phyloP scores from a whole-genome alignment of 2,888 invertebrate genomes.

The Helicoverpa assulta region DNA sequence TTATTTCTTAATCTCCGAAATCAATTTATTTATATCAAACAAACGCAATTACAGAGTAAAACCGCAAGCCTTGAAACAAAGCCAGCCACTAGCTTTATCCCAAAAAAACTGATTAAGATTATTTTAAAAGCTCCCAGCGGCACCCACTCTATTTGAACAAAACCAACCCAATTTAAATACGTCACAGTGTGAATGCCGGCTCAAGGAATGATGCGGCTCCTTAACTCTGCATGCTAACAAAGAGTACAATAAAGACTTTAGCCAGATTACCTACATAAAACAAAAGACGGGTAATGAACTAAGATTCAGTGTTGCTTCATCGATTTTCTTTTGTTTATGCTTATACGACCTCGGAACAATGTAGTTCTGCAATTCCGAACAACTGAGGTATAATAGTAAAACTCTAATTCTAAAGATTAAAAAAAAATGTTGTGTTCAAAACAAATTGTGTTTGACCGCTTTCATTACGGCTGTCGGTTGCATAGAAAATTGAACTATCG shows the following conservation, averaged over 20 bases:
- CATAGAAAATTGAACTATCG: conserved; percentile 32
- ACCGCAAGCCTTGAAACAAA: conserved; percentile 3
- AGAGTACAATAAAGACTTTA: conserved; percentile 58
- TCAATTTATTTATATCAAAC: neutral
- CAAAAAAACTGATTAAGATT: conserved; percentile 20
- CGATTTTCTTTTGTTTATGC: conserved; percentile 63
- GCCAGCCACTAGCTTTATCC: conserved; percentile 9
- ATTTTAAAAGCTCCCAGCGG: conserved; percentile 36
- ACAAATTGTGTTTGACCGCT: conserved; percentile 18
- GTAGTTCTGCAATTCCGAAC: conserved; percentile 7
- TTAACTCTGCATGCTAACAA: conserved; percentile 57
- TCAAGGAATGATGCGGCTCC: conserved; percentile 43
- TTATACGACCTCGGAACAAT: conserved; percentile 34
- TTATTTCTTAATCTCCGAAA: neutral
- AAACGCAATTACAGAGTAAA: conserved; percentile 2
- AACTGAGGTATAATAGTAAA: neutral
- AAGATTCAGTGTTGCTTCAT: conserved; percentile 60
- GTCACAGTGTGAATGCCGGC: conserved; percentile 48
- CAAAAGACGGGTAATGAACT: conserved; percentile 64
- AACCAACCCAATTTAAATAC: conserved; percentile 59
- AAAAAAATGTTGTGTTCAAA: conserved; percentile 8
- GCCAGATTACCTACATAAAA: conserved; percentile 62
- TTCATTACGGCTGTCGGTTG: conserved; percentile 27
- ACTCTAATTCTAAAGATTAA: no score
- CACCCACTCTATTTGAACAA: conserved; percentile 50